Conservation (phyloP, 2,888 invertebrate genomes). For the Phoronis australis region DNA sequence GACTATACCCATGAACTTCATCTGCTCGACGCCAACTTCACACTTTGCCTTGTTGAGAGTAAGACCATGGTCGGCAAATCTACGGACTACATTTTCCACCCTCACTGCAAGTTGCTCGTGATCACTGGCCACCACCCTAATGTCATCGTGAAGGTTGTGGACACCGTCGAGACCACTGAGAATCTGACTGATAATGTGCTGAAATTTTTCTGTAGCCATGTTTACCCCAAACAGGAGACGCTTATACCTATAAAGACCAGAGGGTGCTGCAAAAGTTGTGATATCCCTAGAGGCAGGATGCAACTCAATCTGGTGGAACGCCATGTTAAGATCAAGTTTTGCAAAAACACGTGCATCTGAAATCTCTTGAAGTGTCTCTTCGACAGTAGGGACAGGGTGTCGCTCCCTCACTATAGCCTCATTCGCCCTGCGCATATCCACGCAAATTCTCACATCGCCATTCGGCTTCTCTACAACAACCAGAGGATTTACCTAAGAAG, state of each 20-base stretch:
- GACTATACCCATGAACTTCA: conserved; percentile 1
- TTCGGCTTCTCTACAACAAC: conserved; percentile 17
- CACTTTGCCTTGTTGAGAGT: conserved; percentile 2
- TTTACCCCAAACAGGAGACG: conserved; percentile 11
- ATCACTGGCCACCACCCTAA: not conserved
- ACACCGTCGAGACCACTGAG: not conserved
- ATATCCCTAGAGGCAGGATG: conserved; percentile 2
- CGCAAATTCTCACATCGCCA: conserved; percentile 18
- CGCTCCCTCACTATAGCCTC: no score
- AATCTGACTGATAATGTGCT: not conserved
- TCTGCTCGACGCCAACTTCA: not conserved
- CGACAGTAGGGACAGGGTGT: conserved; percentile 5
- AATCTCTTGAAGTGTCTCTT: not conserved
- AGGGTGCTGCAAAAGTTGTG: not conserved
- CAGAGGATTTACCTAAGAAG: conserved; percentile 10
- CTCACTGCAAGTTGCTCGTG: not conserved
- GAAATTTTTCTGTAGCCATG: no score
- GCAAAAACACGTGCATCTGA: not conserved
- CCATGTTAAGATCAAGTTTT: conserved; percentile 5
- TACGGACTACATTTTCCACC: conserved; percentile 1
- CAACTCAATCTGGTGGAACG: conserved; percentile 7
- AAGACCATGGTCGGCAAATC: conserved; percentile 1
- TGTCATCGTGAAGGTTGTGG: conserved; percentile 1
- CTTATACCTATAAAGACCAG: conserved; percentile 6
- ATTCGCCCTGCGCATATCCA: conserved; percentile 22